Evolutionary conservation across 2,113 vertebrate genomes (phyloP).

Genomic region (Haemorhous mexicanus): DNA sequence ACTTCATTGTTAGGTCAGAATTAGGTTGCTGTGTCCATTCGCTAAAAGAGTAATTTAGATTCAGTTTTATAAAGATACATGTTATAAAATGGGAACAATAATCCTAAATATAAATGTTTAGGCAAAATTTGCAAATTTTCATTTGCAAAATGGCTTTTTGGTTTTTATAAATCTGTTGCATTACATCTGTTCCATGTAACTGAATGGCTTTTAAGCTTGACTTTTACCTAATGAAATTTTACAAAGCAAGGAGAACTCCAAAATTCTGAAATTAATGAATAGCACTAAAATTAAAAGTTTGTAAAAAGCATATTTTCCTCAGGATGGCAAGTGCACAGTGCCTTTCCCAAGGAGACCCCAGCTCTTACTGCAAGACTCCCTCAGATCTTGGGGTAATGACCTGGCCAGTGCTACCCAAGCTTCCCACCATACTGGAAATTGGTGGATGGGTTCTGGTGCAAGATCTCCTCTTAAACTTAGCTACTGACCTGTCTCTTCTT

Average conservation of each 20-base stretch:
- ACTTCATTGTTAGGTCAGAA: neutral
- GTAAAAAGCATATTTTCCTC: neutral
- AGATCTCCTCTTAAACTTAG: neutral
- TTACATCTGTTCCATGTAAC: fast-evolving
- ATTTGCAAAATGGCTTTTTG: neutral
- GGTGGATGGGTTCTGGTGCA: neutral
- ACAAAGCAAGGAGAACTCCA: neutral
- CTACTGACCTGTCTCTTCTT: neutral
- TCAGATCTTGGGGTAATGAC: neutral
- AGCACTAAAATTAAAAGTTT: neutral
- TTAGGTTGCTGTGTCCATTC: neutral
- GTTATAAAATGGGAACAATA: neutral
- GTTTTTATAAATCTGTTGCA: neutral
- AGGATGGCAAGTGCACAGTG: neutral
- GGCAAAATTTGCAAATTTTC: neutral
- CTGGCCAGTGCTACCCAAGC: neutral
- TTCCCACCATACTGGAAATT: neutral
- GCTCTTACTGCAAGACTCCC: fast-evolving
- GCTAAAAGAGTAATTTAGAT: neutral
- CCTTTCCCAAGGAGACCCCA: neutral
- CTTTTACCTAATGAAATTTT: neutral
- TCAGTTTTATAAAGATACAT: neutral
- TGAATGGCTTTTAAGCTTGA: neutral
- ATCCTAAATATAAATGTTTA: neutral
- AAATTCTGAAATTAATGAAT: neutral